Base-by-base conservation (phyloP, 2,113 vertebrate genomes). In the Upupa epops region DNA sequence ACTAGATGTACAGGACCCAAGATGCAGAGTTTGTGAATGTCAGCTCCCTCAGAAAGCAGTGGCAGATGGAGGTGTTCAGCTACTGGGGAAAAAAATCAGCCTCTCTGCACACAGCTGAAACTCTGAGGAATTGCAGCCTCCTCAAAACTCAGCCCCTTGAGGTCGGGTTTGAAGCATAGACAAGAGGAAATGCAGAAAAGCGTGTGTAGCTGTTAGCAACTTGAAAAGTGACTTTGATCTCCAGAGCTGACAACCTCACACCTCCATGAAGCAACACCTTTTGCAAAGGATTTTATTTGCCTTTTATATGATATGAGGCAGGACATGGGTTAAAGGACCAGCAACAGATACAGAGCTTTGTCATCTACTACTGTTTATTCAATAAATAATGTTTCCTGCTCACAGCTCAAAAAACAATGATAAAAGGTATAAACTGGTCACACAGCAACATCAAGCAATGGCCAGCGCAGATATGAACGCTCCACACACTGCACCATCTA, bases 401-500 rank as follows among this genome's bases (percentile, higher is more conserved):
- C 58, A 34, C 17, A 31, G 45, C 40, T 84, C 2, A 6, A 46
- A 59, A 71, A 90, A 52, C 8, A 37, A 63, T 25, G 11, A 42
- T 25, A n/a, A 32, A 36, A 73, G 48, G 45, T 21, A 36, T 0
- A 18, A 60, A 73, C 22, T 42, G 29, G 36, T 70, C 76, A 40
- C 76, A 40, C 59, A 88, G 48, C 75, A 69, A 31, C 15, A 78
- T 2, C 0, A 18, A 75, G 65, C 0, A 0, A 40, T 15, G 5
- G 17, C 20, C 48, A n/a, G 49, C 1, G 4, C 26, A 29, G 51
- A 72, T 0, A 32, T 45, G 59, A 63, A 55, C 3, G 18, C 19
- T 45, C 24, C 59, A 22, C 22, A 8, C 0, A 0, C 17, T 36
- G 37, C 59, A 54, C 28, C 5, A 0, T 11, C 51, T 36, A 4